Base-by-base conservation (phyloP, 2,888 invertebrate species). In the Stratiomys singularior region DNA sequence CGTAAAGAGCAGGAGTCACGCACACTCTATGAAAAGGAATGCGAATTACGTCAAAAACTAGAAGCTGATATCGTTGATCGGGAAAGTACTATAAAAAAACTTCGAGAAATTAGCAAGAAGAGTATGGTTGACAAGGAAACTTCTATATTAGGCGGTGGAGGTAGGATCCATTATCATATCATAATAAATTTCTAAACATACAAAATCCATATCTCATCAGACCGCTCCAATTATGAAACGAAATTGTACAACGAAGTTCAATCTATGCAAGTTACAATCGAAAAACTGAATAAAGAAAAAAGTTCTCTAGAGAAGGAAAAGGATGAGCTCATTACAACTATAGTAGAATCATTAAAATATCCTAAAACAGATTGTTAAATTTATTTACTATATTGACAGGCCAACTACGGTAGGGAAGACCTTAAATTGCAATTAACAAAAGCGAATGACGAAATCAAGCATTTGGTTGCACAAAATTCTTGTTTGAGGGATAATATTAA, bases 191-290 rank as follows among this genome's bases (percentile, higher is more conserved):
- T 64, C 18, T 52, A 44, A 9, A 44, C 18, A 56, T 5, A 56
- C 5, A 28, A 47, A 23, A 27, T 56, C 18, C 18, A 18, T 1
- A 44, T 44, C 23, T 52, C 25, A 23, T 5, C n/a, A 79, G 79
- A 79, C 25, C 79, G 72, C 0, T 25, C 76, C 1, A 64, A 27
- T 0, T 25, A 76, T 3, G 79, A 79, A 64, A 76, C 69, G 28
- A 69, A 78, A 76, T 60, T 76, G n/a, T 76, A 72, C 76, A 64
- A 52, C 28, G 79, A 79, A 74, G 15, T 78, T n/a, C 74, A 79
- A 25, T 52, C 69, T 23, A 52, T 79, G 21, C 77, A 52, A 47
- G 46, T 23, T 56, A 63, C 66, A 18, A 28, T 78, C n/a, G 77
- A 79, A 15, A 60, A 63, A 9, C 21, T 74, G 0, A 69, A 37